A percentile compares a stretch with the other conserved stretches of the same genome.
phyloP scores from a whole-genome alignment of 2,888 invertebrate genomes.

The Scrobipalpa costella region DNA sequence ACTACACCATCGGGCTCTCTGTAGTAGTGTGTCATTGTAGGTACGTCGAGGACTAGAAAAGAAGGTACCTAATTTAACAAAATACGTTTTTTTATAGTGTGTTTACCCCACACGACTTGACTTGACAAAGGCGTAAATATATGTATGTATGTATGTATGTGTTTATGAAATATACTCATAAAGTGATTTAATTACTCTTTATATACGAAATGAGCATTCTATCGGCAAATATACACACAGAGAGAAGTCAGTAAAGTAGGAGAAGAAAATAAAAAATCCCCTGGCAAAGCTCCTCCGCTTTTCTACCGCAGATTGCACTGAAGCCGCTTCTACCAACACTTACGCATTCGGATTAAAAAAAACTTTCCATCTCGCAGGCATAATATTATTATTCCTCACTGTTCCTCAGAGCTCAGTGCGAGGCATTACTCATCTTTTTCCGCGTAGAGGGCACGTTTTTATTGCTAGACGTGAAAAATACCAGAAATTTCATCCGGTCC shows the following conservation, averaged over 20 bases:
- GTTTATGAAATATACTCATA: too few relatives aligned
- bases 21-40: too few relatives aligned
- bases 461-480: conserved; percentile 80
- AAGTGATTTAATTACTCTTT: too few relatives aligned
- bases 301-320: conserved; percentile 1
- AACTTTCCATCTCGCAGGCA: conserved; percentile 66
- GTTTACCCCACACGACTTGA: too few relatives aligned
- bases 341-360: conserved; percentile 63
- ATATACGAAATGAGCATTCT: background rate
- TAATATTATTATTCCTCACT: conserved; percentile 76
- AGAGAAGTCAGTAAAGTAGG: too few relatives aligned
- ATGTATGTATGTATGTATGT: too few relatives aligned
- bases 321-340: conserved; percentile 40
- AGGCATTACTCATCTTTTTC: conserved; percentile 77
- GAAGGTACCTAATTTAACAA: too few relatives aligned
- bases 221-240: background rate
- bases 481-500: conserved; percentile 78
- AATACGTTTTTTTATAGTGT: too few relatives aligned
- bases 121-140: too few relatives aligned
- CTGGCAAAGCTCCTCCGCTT: background rate
- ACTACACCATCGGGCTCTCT: too few relatives aligned
- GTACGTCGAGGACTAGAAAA: too few relatives aligned
- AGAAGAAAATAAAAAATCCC: too few relatives aligned
- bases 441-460: conserved; percentile 73
- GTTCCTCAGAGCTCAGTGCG: conserved; percentile 66